Percentiles rank a stretch among this genome's conserved stretches.
These are phyloP conservation scores for Ricordea florida DNA, from an alignment of 92 coral and sea anemone genomes.

Conservation along the genomic window DNA sequence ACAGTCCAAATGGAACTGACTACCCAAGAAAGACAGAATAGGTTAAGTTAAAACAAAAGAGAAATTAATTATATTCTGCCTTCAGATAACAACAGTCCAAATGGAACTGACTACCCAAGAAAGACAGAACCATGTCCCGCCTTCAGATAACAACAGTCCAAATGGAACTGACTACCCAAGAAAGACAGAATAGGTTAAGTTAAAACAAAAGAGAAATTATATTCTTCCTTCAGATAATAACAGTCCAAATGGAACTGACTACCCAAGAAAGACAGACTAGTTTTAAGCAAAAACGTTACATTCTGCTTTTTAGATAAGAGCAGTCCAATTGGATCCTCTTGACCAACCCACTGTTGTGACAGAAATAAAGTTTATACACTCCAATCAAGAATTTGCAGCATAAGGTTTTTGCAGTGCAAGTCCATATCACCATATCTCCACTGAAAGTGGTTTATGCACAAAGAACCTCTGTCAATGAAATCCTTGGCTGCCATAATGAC, in stretches of 20 bases:
- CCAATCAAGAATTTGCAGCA: constrained; percentile 42
- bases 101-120: constrained; percentile 18
- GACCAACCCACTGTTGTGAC: no score
- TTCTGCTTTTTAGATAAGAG: not conserved
- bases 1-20: constrained; percentile 43
- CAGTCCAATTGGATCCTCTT: no score
- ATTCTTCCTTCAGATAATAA: no score
- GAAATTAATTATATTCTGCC: not conserved
- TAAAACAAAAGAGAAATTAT: no score
- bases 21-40: constrained; percentile 44
- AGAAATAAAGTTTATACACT: not conserved
- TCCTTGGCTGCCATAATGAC: constrained; percentile 49
- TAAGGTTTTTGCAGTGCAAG: constrained; percentile 11
- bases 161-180: not conserved
- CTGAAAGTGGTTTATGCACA: constrained; percentile 5
- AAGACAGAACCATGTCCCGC: no score
- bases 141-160: not conserved
- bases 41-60: no score
- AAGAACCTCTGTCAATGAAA: constrained; percentile 7
- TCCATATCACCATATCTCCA: constrained; percentile 28
- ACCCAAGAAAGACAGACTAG: constrained; percentile 20
- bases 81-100: constrained; percentile 6
- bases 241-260: no score
- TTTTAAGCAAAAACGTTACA: not conserved
- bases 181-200: not conserved